Evolutionary conservation across 2,888 invertebrate species (phyloP).

Genomic region (Phengaris alcon): DNA sequence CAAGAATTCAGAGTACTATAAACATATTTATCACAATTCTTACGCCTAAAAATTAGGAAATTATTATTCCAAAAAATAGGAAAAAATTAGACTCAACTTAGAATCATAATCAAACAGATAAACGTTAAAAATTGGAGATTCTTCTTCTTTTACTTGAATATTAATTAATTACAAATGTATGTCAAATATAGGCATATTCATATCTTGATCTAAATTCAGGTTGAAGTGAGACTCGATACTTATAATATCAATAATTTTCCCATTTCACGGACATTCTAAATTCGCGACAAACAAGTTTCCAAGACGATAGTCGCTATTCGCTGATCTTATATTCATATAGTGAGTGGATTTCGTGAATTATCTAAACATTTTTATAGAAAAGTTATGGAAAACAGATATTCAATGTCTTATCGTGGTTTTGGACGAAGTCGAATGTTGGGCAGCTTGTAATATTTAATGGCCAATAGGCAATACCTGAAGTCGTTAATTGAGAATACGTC

Average conservation of each 20-base stretch:
- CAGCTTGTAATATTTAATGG: background rate
- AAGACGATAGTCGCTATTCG: background rate
- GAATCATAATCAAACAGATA: no score
- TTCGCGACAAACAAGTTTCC: background rate
- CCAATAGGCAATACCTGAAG: background rate
- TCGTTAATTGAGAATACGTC: background rate
- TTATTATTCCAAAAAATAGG: background rate
- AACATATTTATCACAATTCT: background rate
- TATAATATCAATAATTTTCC: background rate
- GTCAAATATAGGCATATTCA: slow-evolving; percentile 7
- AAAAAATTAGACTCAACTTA: no score
- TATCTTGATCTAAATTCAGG: background rate
- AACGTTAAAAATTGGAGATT: background rate
- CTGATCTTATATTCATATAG: background rate
- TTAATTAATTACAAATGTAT: background rate
- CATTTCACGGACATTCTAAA: background rate
- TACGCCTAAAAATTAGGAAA: background rate
- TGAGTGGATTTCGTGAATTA: slow-evolving; percentile 5
- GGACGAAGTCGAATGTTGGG: background rate
- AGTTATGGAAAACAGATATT: background rate
- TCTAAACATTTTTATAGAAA: background rate
- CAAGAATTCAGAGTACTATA: background rate
- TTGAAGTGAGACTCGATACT: background rate
- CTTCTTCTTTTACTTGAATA: background rate
- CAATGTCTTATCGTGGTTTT: background rate